Percentiles rank a stretch among this genome's conserved stretches.
Conservation (phyloP, 2,888 invertebrate genomes). For the Empis livida region DNA sequence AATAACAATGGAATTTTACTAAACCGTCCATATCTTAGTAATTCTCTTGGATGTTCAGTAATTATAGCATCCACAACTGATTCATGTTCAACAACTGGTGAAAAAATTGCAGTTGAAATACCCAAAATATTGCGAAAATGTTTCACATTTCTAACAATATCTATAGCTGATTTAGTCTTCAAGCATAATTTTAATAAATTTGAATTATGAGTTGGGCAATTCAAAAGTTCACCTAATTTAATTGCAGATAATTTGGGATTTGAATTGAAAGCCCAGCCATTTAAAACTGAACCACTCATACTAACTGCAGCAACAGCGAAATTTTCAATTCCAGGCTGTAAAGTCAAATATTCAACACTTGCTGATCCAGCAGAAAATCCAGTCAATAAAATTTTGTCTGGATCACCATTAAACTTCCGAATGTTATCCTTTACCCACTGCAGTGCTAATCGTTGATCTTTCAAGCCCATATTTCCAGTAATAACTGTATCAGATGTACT, state of each 20-base stretch:
- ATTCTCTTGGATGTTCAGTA: constrained; percentile 45
- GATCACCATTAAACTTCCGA: constrained; percentile 54
- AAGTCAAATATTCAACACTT: constrained; percentile 55
- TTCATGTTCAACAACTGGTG: constrained; percentile 47
- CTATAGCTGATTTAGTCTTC: constrained; percentile 43
- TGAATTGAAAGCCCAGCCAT: constrained; percentile 39
- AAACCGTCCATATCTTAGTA: constrained; percentile 43
- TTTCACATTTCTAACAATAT: constrained; percentile 38
- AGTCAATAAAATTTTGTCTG: constrained; percentile 49
- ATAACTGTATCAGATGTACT: constrained; percentile 53
- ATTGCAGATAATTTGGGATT: constrained; percentile 45
- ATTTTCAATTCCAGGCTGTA: constrained; percentile 43
- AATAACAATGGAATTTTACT: constrained; percentile 41
- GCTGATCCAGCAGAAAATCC: constrained; percentile 64
- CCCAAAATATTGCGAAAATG: constrained; percentile 34
- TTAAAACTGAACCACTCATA: constrained; percentile 16
- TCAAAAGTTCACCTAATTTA: constrained; percentile 42
- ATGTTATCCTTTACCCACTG: constrained; percentile 56
- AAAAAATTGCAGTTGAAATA: constrained; percentile 50
- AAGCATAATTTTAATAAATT: constrained; percentile 49
- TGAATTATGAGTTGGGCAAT: constrained; percentile 42
- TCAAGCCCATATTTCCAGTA: constrained; percentile 59
- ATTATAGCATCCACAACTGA: constrained; percentile 44
- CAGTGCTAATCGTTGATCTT: constrained; percentile 56
- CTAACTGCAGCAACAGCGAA: neutral